phyloP scores from a whole-genome alignment of 2,113 vertebrate genomes.

The Hydrochoerus hydrochaeris region DNA sequence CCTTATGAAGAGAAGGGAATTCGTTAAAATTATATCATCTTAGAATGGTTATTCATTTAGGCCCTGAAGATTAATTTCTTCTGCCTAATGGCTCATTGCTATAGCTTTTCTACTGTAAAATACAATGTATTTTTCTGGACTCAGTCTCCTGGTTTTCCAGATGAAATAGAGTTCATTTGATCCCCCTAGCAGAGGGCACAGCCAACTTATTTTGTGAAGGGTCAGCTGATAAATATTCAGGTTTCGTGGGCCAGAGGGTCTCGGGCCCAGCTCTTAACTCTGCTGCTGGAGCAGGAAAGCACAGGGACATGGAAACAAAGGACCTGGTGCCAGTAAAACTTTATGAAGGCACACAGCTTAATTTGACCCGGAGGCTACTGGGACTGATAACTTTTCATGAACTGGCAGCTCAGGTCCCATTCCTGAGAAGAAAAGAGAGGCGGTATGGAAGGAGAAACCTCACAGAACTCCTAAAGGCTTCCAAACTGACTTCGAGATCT shows the following conservation, averaged over 20 bases:
- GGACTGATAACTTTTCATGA: neutral
- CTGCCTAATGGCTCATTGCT: neutral
- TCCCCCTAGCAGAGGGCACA: neutral
- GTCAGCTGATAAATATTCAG: neutral
- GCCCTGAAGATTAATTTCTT: slow-evolving; percentile 6
- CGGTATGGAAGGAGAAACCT: neutral
- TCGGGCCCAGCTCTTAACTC: neutral
- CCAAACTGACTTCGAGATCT: neutral
- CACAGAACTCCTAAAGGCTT: neutral
- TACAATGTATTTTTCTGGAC: neutral
- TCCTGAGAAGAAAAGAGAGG: neutral
- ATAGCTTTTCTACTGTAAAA: slow-evolving; percentile 35
- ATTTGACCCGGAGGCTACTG: neutral
- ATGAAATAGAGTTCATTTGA: neutral
- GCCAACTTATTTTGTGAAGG: neutral
- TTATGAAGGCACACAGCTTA: neutral
- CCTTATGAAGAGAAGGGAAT: neutral
- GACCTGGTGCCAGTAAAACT: slow-evolving; percentile 47
- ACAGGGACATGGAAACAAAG: neutral
- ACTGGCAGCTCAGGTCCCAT: neutral
- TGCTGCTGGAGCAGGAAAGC: neutral
- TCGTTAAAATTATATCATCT: neutral
- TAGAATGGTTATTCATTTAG: neutral
- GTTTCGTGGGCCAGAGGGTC: neutral
- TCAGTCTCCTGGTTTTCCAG: slow-evolving; percentile 45